A percentile compares a stretch with the other conserved stretches of the same genome.
Evolutionary conservation across 2,888 invertebrate genomes (phyloP).

Genomic region (Pasiphila rectangulata): DNA sequence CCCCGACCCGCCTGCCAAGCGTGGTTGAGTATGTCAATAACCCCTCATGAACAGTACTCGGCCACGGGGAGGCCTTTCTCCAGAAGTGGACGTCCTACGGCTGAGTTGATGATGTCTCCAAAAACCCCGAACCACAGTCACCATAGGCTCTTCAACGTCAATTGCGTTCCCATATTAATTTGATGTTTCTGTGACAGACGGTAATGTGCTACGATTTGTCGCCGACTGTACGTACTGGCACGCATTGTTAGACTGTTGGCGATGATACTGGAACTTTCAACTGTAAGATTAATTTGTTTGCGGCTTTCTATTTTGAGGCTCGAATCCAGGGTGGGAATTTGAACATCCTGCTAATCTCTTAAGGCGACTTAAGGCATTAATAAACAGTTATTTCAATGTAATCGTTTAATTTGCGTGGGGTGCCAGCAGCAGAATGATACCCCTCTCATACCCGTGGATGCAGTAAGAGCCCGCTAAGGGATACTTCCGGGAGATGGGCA

Average conservation of each 20-base stretch:
- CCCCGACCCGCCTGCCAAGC: too few relatives aligned
- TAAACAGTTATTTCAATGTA: too few relatives aligned
- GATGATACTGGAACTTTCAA: background rate
- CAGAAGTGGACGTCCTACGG: too few relatives aligned
- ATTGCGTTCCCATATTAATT: slow-evolving; percentile 77
- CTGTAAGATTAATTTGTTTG: slow-evolving; percentile 2
- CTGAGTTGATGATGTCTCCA: background rate
- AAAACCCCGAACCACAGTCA: slow-evolving; percentile 30
- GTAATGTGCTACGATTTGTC: slow-evolving; percentile 67
- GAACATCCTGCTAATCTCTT: background rate
- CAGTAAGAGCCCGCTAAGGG: too few relatives aligned
- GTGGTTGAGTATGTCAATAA: too few relatives aligned
- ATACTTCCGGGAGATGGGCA: too few relatives aligned
- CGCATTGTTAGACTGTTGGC: slow-evolving; percentile 14
- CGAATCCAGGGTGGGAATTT: background rate
- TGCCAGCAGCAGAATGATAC: too few relatives aligned
- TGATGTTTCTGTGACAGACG: slow-evolving; percentile 62
- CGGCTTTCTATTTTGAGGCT: slow-evolving; percentile 13
- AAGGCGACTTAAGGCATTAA: too few relatives aligned
- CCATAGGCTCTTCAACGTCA: slow-evolving; percentile 51
- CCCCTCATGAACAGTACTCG: too few relatives aligned
- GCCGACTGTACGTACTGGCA: slow-evolving; percentile 33
- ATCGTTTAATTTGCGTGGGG: too few relatives aligned
- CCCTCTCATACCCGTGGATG: too few relatives aligned
- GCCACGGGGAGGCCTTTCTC: too few relatives aligned